phyloP scores from a whole-genome alignment of 2,888 invertebrate species.

The Cantharis lateralis region DNA sequence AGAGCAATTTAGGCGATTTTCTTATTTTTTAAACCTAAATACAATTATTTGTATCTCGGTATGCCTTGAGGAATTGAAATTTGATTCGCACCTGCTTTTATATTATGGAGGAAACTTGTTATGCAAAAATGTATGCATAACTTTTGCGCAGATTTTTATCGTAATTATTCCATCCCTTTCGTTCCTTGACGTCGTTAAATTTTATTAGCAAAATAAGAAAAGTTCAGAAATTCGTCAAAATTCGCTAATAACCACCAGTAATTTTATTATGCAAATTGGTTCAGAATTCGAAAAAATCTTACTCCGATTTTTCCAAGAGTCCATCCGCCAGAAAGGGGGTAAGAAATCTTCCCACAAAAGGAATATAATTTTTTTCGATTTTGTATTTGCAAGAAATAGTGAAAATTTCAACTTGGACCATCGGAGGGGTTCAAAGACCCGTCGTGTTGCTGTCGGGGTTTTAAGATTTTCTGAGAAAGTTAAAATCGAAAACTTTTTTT shows the following conservation, averaged over 20 bases:
- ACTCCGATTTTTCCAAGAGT: not conserved
- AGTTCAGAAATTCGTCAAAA: not conserved
- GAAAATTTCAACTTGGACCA: not conserved
- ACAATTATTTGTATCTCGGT: not conserved
- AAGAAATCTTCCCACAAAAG: too few relatives aligned
- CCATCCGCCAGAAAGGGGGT: not conserved
- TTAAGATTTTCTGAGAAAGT: not conserved
- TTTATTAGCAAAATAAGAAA: conserved; percentile 1
- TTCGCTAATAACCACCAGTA: not conserved
- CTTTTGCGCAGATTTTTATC: not conserved
- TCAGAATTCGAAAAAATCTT: not conserved
- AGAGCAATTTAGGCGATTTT: not conserved
- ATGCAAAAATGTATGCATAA: not conserved
- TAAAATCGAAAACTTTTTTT: too few relatives aligned
- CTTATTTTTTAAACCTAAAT: not conserved
- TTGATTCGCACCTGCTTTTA: not conserved
- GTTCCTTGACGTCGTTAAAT: not conserved
- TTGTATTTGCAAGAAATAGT: not conserved
- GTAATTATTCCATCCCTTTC: not conserved
- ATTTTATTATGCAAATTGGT: not conserved
- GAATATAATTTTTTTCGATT: not conserved
- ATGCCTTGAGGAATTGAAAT: not conserved
- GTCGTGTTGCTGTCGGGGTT: not conserved
- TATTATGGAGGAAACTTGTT: not conserved
- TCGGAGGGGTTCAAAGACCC: not conserved